phyloP scores from a whole-genome alignment of 30 jellyfish, hydroid and myxozoan species.

The Haliclystus octoradiatus region DNA sequence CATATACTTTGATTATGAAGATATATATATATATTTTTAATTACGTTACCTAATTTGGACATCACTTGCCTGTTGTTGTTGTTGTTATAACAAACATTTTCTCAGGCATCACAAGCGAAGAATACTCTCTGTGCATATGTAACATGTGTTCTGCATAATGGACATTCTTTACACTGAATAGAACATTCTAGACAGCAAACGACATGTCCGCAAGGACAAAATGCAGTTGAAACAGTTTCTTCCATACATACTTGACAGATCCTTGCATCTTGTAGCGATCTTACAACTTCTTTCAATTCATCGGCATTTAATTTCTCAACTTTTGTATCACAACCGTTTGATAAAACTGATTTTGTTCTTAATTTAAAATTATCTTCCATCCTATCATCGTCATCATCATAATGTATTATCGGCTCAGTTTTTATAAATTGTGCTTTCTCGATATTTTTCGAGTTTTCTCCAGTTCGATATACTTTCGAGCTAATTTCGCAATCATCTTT shows the following conservation, averaged over 20 bases:
- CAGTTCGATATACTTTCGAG: constrained; percentile 26
- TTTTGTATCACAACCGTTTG: constrained; percentile 19
- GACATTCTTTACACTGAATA: constrained; percentile 95
- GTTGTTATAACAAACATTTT: no score
- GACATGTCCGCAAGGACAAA: constrained; percentile 99
- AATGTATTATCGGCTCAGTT: not conserved
- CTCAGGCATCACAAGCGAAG: constrained; percentile 20
- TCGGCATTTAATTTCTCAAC: constrained; percentile 42
- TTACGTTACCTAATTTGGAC: no score
- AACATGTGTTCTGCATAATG: constrained; percentile 91
- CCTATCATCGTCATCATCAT: not conserved
- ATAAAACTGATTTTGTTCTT: constrained; percentile 15
- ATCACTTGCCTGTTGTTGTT: no score
- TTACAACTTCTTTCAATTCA: constrained; percentile 75
- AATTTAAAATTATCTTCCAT: not conserved
- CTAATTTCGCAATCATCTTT: not conserved
- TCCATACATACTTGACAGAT: constrained; percentile 98
- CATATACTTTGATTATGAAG: no score
- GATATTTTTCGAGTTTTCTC: constrained; percentile 14
- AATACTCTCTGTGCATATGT: constrained; percentile 96
- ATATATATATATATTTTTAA: no score
- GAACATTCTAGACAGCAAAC: constrained; percentile 96
- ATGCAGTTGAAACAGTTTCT: constrained; percentile 79
- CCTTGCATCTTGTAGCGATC: constrained; percentile 66
- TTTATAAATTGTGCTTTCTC: constrained; percentile 17